Evolutionary conservation across 2,797 vertebrate genomes (phyloP).

Genomic region (Cossypha caffra): DNA sequence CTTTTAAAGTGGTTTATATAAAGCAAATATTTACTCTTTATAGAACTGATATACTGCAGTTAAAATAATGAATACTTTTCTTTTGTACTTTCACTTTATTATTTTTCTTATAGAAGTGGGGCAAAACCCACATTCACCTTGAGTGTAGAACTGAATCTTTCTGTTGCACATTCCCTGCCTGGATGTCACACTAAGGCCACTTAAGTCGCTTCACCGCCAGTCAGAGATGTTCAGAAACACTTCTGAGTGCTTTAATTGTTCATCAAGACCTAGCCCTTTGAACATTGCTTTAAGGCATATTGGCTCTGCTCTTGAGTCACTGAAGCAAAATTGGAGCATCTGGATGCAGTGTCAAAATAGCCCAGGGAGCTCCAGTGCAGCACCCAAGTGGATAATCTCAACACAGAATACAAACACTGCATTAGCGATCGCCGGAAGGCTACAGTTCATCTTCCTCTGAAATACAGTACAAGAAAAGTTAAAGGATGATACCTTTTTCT

Average conservation of each 20-base stretch:
- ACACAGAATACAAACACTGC: constrained; percentile 57
- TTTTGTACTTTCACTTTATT: background rate
- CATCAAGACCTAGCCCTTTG: constrained; percentile 33
- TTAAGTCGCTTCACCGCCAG: constrained; percentile 27
- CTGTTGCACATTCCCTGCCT: background rate
- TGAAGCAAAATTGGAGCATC: constrained; percentile 74
- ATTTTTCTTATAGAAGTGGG: background rate
- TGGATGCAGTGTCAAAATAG: constrained; percentile 67
- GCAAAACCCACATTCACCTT: background rate
- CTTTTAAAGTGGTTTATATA: background rate
- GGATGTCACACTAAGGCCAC: background rate
- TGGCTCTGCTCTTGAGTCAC: constrained; percentile 56
- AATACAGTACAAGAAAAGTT: constrained; percentile 40
- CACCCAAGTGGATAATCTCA: constrained; percentile 55
- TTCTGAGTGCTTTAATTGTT: constrained; percentile 17
- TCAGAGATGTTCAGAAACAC: constrained; percentile 24
- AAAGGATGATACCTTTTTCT: background rate
- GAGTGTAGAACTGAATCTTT: background rate
- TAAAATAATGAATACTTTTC: background rate
- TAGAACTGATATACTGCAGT: background rate
- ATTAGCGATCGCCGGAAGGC: constrained; percentile 30
- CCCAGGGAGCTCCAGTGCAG: constrained; percentile 40
- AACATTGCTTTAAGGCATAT: constrained; percentile 44
- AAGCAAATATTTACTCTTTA: background rate
- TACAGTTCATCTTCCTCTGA: constrained; percentile 26